Percentiles rank a stretch among this genome's conserved stretches.
phyloP scores from a whole-genome alignment of 2,888 invertebrate species.

The Pristionchus fissidentatus region DNA sequence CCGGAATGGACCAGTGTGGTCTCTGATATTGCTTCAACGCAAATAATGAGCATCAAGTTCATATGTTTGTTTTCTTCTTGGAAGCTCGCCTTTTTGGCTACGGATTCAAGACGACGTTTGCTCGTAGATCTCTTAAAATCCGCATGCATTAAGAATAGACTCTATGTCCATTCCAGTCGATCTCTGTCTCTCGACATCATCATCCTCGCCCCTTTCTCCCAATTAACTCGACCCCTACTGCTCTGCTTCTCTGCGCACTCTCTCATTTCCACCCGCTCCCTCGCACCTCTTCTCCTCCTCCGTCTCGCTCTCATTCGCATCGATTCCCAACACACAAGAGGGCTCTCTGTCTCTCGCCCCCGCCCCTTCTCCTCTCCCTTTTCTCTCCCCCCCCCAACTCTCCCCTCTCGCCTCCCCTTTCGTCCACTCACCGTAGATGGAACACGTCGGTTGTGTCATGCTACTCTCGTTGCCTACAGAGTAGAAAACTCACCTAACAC shows the following conservation, averaged over 20 bases:
- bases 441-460: conserved; percentile 23
- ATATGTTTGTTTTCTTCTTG: background rate
- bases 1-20: background rate
- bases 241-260: conserved; percentile 40
- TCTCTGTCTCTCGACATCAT: background rate
- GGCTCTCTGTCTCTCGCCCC: conserved; percentile 1
- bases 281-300: conserved; percentile 15
- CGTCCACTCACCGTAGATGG: background rate
- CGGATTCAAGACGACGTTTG: too few relatives aligned
- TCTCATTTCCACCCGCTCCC: conserved; percentile 6
- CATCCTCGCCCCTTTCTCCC: conserved; percentile 13
- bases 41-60: background rate
- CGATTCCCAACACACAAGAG: conserved; percentile 28
- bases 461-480: too few relatives aligned
- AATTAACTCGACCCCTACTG: conserved; percentile 26
- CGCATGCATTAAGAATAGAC: too few relatives aligned
- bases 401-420: background rate
- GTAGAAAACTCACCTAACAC: too few relatives aligned
- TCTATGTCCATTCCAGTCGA: background rate
- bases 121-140: too few relatives aligned
- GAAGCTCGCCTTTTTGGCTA: background rate
- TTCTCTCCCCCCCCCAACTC: background rate
- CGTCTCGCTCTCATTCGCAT: conserved; percentile 32
- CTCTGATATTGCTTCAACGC: background rate
- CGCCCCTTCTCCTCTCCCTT: conserved; percentile 4